Evolutionary conservation across 2,888 invertebrate genomes (phyloP).

Genomic region (Iselma pallidipennis): DNA sequence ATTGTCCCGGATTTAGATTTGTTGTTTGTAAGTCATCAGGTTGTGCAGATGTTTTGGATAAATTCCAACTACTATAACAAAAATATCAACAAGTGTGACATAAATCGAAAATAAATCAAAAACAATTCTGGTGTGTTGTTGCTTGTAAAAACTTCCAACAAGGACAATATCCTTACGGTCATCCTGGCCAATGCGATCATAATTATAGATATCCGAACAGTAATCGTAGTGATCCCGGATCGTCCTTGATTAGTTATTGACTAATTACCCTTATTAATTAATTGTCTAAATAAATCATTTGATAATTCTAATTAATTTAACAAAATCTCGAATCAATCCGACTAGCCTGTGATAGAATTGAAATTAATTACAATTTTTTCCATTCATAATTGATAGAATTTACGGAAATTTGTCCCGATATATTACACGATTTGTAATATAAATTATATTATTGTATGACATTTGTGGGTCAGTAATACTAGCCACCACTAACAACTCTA

Average conservation of each 20-base stretch:
- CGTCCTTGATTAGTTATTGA: background rate
- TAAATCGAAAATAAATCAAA: background rate
- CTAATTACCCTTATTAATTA: background rate
- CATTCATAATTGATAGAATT: too few relatives aligned
- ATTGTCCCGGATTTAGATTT: too few relatives aligned
- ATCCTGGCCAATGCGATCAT: too few relatives aligned
- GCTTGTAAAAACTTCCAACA: too few relatives aligned
- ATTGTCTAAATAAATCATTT: background rate
- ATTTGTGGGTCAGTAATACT: background rate
- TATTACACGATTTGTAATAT: background rate
- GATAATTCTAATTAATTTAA: background rate
- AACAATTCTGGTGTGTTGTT: too few relatives aligned
- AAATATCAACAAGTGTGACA: background rate
- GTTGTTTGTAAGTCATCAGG: too few relatives aligned
- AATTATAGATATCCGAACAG: too few relatives aligned
- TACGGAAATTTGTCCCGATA: too few relatives aligned
- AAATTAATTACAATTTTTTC: too few relatives aligned
- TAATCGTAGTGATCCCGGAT: background rate
- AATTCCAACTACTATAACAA: background rate
- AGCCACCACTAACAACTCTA: background rate
- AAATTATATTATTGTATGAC: background rate
- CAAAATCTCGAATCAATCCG: background rate
- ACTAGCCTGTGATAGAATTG: too few relatives aligned
- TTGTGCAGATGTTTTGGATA: background rate
- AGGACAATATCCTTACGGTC: too few relatives aligned